These are phyloP conservation scores for Pluvialis apricaria DNA, from an alignment of 2,113 vertebrate species.

Conservation along the genomic window DNA sequence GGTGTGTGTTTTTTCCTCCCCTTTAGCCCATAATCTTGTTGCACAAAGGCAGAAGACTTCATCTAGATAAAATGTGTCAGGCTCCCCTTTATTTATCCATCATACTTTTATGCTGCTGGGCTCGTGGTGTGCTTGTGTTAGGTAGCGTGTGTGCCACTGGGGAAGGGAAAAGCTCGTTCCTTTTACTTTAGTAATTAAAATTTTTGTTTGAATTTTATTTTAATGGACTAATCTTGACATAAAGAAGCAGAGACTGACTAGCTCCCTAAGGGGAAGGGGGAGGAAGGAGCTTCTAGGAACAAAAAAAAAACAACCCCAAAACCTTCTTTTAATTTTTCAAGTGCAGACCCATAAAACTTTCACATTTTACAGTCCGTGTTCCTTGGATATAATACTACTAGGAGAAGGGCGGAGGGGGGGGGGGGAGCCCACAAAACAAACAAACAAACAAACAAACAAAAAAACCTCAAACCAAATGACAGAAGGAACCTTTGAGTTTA, in stretches of 20 bases:
- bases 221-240: background rate
- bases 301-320: background rate
- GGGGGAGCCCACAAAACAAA: background rate
- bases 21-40: background rate
- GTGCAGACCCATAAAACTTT: background rate
- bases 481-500: background rate
- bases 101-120: background rate
- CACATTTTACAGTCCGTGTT: background rate
- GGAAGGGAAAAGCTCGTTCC: background rate
- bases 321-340: background rate
- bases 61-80: background rate
- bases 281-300: background rate
- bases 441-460: background rate
- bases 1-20: background rate
- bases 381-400: background rate
- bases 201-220: background rate
- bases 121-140: background rate
- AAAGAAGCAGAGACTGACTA: background rate
- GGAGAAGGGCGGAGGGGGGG: rapidly evolving
- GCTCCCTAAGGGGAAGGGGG: background rate
- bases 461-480: background rate
- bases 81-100: background rate
- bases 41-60: background rate
- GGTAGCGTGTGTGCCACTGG: background rate
- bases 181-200: background rate